These are phyloP conservation scores for Scomberomorus guttatus DNA, from an alignment of 2,797 vertebrate genomes.

Conservation along the genomic window DNA sequence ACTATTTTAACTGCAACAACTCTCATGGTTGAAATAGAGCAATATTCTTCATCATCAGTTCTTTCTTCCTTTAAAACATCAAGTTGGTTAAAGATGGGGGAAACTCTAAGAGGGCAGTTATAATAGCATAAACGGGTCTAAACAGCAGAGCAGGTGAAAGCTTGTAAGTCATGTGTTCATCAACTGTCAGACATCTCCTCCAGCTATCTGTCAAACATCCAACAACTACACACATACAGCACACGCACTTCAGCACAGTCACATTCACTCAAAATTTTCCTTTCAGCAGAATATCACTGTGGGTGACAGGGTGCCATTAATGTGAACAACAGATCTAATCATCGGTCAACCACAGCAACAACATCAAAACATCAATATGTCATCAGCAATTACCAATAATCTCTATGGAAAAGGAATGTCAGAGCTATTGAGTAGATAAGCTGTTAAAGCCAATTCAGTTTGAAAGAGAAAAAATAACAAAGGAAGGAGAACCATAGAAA, in stretches of 20 bases:
- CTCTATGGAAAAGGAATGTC: constrained; percentile 52
- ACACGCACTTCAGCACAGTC: constrained; percentile 30
- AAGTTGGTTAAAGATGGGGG: constrained; percentile 15
- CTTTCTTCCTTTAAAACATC: constrained; percentile 43
- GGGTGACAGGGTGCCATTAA: constrained; percentile 54
- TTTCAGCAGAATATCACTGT: constrained; percentile 46
- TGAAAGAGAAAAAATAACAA: constrained; percentile 21
- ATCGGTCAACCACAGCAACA: constrained; percentile 60
- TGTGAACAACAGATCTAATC: constrained; percentile 68
- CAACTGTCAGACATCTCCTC: constrained; percentile 57
- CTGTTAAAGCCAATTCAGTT: constrained; percentile 13
- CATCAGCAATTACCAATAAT: constrained; percentile 72
- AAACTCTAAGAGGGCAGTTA: constrained; percentile 56
- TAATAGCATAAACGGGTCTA: constrained; percentile 39
- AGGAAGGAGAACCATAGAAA: constrained; percentile 6
- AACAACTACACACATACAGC: constrained; percentile 19
- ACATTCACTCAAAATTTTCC: constrained; percentile 46
- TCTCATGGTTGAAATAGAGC: constrained; percentile 61
- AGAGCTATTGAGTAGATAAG: constrained; percentile 21
- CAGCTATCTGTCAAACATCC: constrained; percentile 35
- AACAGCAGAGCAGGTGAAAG: constrained; percentile 58
- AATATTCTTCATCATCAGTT: constrained; percentile 43
- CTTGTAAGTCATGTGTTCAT: constrained; percentile 59
- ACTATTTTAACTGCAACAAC: constrained; percentile 65
- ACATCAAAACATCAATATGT: constrained; percentile 66